Percentiles rank a stretch among this genome's conserved stretches.
These are phyloP conservation scores for Peromyscus attwateri DNA, from an alignment of 2,797 vertebrate species.

Conservation along the genomic window DNA sequence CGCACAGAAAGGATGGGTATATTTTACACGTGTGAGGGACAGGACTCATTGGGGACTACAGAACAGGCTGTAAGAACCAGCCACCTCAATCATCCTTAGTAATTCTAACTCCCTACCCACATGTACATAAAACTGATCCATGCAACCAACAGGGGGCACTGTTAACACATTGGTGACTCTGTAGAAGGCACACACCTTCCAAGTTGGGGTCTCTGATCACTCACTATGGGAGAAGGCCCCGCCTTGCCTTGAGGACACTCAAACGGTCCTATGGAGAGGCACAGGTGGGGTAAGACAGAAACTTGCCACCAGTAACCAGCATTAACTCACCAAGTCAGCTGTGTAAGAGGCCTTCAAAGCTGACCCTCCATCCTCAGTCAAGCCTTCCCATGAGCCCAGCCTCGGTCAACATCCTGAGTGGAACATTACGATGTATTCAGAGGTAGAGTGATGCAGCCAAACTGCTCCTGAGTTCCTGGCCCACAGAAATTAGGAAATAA, in stretches of 20 bases:
- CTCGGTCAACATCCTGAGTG: neutral
- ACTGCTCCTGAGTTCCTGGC: neutral
- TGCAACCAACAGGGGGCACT: neutral
- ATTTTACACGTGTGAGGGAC: neutral
- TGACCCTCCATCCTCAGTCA: neutral
- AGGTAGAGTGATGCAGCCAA: neutral
- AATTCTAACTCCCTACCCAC: neutral
- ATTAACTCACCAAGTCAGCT: neutral
- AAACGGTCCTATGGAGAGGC: neutral
- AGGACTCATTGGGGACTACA: neutral
- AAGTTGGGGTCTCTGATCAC: neutral
- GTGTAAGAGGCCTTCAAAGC: neutral
- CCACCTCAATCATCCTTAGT: neutral
- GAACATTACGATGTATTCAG: neutral
- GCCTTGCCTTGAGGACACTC: neutral
- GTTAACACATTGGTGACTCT: neutral
- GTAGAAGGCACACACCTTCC: neutral
- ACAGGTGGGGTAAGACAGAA: neutral
- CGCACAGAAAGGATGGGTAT: neutral
- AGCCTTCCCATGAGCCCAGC: neutral
- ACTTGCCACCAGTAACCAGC: neutral
- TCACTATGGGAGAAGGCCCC: neutral
- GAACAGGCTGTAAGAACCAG: neutral
- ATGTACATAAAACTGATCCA: neutral
- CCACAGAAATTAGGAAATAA: slow-evolving; percentile 9